Base-by-base conservation (phyloP, 2,888 invertebrate species). In the Leptinotarsa rubiginosa region DNA sequence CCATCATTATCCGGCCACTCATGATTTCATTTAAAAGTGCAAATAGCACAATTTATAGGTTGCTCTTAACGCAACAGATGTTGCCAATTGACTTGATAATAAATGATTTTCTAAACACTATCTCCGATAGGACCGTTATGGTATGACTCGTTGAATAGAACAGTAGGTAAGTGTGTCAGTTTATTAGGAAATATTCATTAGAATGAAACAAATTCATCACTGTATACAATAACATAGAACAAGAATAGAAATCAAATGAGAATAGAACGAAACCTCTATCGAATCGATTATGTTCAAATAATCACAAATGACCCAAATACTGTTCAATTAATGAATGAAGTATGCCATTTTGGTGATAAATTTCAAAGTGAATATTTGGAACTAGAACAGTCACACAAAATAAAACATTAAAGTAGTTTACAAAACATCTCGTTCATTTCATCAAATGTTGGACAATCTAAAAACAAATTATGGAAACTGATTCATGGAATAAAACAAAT, bases 91-190 rank as follows among this genome's bases (percentile, higher is more conserved):
- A 47, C 18, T 47, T 49, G 25, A 69, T 69, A 65, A 56, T 65
- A 47, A 22, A 54, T 18, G 65, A 65, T 73, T 69, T 56, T 49
- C 41, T 50, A 50, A 18, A 10, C 41, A 59, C 64, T 73, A 69
- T 65, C 25, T 41, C 65, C 56, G 47, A 54, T 54, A 56, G 64
- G 49, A 73, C 47, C 65, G 65, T 56, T 47, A 52, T 0, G 2
- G 4, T 54, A 64, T n/a, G 18, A 31, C 65, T 31, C 12, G 10
- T 12, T 31, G 65, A 69, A 59, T 56, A 52, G 68, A 64, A 16
- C 52, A 69, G 47, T 73, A 69, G 73, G 73, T 73, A 69, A 73
- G 73, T 73, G 25, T 69, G 69, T 41, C 73, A 47, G 56, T 65
- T 56, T n/a, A 66, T 47, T 31, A 47, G 49, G 50, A 50, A 62